Percentiles rank a stretch among this genome's conserved stretches.
Conservation (phyloP, 1,140 invertebrate species). For the Trichomalopsis sarcophagae region DNA sequence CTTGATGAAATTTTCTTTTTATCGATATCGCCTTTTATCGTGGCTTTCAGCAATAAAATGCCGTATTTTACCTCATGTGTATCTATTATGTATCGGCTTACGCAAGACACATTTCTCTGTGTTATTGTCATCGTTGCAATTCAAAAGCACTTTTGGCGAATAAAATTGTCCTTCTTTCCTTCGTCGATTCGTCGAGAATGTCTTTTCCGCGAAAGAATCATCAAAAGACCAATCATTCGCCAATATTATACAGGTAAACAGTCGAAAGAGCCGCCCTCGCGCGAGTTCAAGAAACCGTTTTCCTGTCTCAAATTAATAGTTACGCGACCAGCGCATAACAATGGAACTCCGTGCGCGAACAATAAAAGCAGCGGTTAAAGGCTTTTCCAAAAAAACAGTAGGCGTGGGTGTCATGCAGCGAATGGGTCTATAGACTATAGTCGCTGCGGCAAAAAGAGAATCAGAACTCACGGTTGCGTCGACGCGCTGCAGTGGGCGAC, state of each 20-base stretch:
- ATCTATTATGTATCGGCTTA: too few relatives aligned
- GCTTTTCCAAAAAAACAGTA: neutral
- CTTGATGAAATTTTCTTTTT: conserved; percentile 1
- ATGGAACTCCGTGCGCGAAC: neutral
- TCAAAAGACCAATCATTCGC: too few relatives aligned
- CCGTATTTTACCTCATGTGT: neutral
- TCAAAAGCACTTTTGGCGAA: too few relatives aligned
- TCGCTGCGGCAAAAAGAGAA: neutral
- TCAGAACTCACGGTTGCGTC: neutral
- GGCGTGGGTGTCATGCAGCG: neutral
- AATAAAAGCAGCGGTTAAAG: neutral
- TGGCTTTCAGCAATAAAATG: neutral
- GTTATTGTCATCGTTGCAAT: too few relatives aligned
- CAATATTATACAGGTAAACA: too few relatives aligned
- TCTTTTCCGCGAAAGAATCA: too few relatives aligned
- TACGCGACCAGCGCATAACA: neutral
- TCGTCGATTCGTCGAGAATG: too few relatives aligned
- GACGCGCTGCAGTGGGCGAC: too few relatives aligned
- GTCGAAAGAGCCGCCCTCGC: neutral
- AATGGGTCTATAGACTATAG: neutral
- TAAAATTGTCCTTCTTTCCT: too few relatives aligned
- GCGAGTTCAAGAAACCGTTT: neutral
- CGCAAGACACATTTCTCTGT: too few relatives aligned
- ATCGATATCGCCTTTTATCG: neutral
- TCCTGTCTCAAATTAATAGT: neutral